phyloP scores from a whole-genome alignment of 1,140 invertebrate genomes.

The Lucilia cuprina region DNA sequence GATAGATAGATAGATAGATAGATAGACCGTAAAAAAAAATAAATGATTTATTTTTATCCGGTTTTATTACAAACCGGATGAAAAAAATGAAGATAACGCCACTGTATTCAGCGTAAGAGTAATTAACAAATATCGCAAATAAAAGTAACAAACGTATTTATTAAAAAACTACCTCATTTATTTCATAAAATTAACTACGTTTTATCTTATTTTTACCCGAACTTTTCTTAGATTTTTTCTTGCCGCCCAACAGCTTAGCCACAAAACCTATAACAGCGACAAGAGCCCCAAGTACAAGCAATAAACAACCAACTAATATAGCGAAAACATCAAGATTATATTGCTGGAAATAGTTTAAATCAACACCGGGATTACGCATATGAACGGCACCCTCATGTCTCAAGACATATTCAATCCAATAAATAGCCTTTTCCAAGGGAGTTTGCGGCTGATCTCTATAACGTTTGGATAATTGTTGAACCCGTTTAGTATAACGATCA shows the following conservation, averaged over 20 bases:
- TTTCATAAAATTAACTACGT: neutral
- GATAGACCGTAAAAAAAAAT: too few species aligned
- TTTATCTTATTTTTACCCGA: neutral
- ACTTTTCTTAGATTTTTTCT: neutral
- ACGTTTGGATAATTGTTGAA: constrained; percentile 65
- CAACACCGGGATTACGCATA: constrained; percentile 44
- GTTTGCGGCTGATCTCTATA: constrained; percentile 67
- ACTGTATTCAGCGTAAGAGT: too few species aligned
- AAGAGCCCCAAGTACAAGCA: neutral
- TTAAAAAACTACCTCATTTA: too few species aligned
- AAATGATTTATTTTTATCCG: too few species aligned
- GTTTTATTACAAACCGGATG: too few species aligned
- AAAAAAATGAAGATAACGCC: too few species aligned
- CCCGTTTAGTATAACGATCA: constrained; percentile 58
- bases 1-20: too few species aligned
- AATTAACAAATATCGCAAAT: too few species aligned
- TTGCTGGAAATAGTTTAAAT: constrained; percentile 61
- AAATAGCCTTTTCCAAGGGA: constrained; percentile 72
- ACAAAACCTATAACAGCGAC: neutral
- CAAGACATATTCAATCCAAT: constrained; percentile 75
- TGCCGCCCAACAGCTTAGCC: neutral
- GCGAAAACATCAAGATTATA: constrained; percentile 63
- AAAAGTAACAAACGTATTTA: too few species aligned
- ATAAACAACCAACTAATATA: neutral
- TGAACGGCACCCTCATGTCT: constrained; percentile 62